Conservation (phyloP, 2,113 vertebrate genomes). For the Prionailurus viverrinus region DNA sequence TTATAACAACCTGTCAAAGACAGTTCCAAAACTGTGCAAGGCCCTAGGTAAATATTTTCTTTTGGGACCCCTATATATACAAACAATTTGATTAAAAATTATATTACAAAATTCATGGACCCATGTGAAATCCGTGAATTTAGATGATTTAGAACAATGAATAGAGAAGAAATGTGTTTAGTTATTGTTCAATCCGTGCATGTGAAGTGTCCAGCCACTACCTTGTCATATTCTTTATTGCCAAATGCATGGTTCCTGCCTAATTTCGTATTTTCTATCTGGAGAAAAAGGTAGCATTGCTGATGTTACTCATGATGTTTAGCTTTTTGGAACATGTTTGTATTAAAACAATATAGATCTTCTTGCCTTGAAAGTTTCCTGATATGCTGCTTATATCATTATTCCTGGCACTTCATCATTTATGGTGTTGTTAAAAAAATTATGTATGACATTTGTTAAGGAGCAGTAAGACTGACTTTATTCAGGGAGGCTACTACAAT, state of each 20-base stretch:
- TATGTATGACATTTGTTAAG: background rate
- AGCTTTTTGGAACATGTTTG: background rate
- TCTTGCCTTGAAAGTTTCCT: background rate
- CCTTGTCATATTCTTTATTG: background rate
- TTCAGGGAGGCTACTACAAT: background rate
- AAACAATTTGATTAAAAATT: constrained; percentile 37
- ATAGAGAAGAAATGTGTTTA: background rate
- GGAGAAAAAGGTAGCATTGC: background rate
- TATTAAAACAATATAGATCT: background rate
- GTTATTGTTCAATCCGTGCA: background rate
- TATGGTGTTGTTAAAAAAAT: background rate
- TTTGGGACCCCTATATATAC: background rate
- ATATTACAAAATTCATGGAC: background rate
- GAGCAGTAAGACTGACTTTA: background rate
- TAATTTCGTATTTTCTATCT: constrained; percentile 1
- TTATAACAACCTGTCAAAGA: background rate
- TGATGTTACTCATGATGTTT: background rate
- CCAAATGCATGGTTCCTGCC: background rate
- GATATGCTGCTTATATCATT: background rate
- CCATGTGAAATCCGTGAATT: background rate
- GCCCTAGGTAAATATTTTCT: background rate
- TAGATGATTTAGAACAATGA: constrained; percentile 10
- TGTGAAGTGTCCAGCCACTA: background rate
- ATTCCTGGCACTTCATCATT: background rate
- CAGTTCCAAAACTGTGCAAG: background rate